phyloP scores from a whole-genome alignment of 2,113 vertebrate genomes.

The Hippocampus guttulatus region DNA sequence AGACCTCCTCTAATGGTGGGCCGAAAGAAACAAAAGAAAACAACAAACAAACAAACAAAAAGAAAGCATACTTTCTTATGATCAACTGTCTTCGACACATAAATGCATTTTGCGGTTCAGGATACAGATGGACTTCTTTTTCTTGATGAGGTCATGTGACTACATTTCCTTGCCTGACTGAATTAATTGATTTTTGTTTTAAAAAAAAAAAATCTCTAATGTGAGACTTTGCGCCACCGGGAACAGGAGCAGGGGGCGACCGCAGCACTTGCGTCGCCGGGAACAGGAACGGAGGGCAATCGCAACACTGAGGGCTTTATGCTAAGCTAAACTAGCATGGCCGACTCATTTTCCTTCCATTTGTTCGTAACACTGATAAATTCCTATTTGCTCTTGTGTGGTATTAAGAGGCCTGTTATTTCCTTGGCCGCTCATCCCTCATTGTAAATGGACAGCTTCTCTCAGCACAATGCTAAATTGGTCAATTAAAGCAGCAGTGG shows the following conservation, averaged over 20 bases:
- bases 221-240: no score
- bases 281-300: no score
- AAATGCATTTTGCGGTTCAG: no score
- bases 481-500: conserved; percentile 70
- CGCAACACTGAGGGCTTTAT: conserved; percentile 10
- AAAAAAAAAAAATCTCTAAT: background rate
- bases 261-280: no score
- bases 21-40: conserved; percentile 9
- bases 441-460: conserved; percentile 71
- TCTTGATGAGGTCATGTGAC: no score
- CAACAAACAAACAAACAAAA: no score
- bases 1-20: conserved; percentile 18
- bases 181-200: background rate
- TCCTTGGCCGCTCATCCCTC: conserved; percentile 66
- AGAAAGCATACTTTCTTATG: no score
- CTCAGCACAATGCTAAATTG: conserved; percentile 73
- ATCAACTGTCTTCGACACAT: no score
- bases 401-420: conserved; percentile 68
- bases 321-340: conserved; percentile 41
- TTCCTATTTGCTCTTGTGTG: conserved; percentile 55
- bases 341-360: conserved; percentile 57
- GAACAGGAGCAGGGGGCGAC: no score
- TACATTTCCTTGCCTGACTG: no score
- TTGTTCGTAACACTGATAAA: conserved; percentile 61
- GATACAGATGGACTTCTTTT: no score